These are phyloP conservation scores for Ostrea edulis DNA, from an alignment of 1,140 invertebrate species.

Conservation along the genomic window DNA sequence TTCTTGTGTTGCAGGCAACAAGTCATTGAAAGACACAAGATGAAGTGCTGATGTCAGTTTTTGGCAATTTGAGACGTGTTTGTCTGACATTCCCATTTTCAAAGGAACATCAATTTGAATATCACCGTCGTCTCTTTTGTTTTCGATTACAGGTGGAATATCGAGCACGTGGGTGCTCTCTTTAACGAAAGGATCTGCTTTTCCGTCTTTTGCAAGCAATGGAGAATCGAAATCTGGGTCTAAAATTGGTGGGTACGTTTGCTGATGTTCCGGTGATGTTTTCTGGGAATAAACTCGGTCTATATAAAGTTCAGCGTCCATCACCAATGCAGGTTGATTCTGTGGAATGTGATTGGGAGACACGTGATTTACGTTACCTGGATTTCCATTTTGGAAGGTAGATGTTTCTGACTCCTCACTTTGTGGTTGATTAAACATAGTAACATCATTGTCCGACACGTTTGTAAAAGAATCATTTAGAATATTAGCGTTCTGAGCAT, in stretches of 20 bases:
- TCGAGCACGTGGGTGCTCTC: conserved; percentile 32
- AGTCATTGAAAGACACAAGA: conserved; percentile 62
- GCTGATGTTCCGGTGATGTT: conserved; percentile 1
- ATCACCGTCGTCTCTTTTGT: conserved; percentile 20
- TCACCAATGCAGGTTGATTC: conserved; percentile 49
- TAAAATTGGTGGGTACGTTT: conserved; percentile 37
- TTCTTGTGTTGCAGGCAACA: conserved; percentile 63
- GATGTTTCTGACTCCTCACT: conserved; percentile 64
- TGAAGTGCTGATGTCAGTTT: conserved; percentile 58
- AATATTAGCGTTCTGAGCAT: conserved; percentile 46
- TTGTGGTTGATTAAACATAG: conserved; percentile 60
- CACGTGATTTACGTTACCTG: conserved; percentile 36
- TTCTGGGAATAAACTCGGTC: conserved; percentile 54
- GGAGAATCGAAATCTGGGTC: conserved; percentile 58
- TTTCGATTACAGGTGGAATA: not conserved
- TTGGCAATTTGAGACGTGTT: conserved; percentile 64
- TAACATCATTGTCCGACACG: conserved; percentile 56
- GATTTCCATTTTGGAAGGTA: conserved; percentile 54
- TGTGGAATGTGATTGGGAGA: conserved; percentile 15
- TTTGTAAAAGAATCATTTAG: conserved; percentile 56
- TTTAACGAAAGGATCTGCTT: not conserved
- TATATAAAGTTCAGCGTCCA: conserved; percentile 57
- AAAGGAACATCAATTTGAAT: conserved; percentile 46
- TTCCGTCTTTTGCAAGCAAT: not conserved
- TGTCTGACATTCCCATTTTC: conserved; percentile 59